phyloP scores from a whole-genome alignment of 2,113 vertebrate species.

The Amazona vittata region DNA sequence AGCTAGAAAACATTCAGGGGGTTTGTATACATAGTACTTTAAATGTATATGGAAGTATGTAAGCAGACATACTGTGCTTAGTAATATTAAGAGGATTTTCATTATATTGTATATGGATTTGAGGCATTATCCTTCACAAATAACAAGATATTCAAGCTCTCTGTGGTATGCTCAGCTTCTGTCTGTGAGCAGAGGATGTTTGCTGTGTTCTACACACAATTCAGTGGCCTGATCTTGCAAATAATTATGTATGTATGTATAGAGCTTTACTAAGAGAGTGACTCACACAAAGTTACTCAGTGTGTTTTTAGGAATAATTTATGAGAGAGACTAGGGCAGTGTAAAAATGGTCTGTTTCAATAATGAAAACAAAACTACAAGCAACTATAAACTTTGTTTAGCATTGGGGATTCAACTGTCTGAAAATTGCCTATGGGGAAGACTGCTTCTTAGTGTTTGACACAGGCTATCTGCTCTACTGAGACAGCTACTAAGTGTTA shows the following conservation, averaged over 20 bases:
- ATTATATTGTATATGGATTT: not conserved
- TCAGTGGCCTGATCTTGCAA: not conserved
- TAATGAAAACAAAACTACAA: not conserved
- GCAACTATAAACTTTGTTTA: not conserved
- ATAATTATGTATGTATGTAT: not conserved
- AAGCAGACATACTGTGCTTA: not conserved
- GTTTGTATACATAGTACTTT: not conserved
- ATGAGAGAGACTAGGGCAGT: not conserved
- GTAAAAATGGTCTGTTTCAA: not conserved
- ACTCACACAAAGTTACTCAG: not conserved
- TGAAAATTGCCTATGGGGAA: not conserved
- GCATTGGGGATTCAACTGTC: not conserved
- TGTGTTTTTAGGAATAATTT: slow-evolving; percentile 8
- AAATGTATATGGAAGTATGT: not conserved
- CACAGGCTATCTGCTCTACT: not conserved
- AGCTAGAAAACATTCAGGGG: not conserved
- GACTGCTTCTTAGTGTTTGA: not conserved
- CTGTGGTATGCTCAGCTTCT: not conserved
- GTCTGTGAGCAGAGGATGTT: not conserved
- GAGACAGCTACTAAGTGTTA: not conserved
- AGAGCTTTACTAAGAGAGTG: not conserved
- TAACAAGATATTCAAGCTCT: not conserved
- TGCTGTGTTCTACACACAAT: not conserved
- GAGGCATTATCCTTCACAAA: slow-evolving; percentile 3
- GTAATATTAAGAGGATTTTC: slow-evolving; percentile 41